A percentile compares a stretch with the other conserved stretches of the same genome.
Conservation (phyloP, 2,113 vertebrate species). For the Arvicanthis niloticus region DNA sequence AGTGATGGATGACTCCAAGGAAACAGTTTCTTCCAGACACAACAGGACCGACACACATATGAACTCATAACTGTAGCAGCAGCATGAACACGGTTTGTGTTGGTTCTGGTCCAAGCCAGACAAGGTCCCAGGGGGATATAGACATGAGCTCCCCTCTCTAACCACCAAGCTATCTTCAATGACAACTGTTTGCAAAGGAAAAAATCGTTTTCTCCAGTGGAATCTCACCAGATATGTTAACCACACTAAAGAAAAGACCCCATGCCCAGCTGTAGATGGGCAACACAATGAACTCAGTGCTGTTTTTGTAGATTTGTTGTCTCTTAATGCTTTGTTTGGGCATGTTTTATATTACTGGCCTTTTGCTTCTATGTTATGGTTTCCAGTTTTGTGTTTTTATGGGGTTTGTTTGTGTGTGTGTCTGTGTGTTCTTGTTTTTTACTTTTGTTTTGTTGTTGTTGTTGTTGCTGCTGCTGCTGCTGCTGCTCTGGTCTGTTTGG, state of each 20-base stretch:
- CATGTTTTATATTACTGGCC: not conserved
- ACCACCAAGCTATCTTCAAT: not conserved
- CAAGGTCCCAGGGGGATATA: not conserved
- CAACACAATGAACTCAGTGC: not conserved
- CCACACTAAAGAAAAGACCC: not conserved
- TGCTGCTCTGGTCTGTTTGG: not conserved
- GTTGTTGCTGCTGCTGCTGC: too few species aligned
- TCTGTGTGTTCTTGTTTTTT: not conserved
- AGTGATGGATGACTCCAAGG: not conserved
- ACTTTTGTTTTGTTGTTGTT: not conserved
- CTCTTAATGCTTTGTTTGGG: not conserved
- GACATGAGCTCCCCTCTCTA: not conserved
- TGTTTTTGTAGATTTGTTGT: not conserved
- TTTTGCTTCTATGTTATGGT: not conserved
- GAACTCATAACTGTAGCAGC: not conserved
- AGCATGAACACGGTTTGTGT: not conserved
- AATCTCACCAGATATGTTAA: not conserved
- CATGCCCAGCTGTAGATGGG: not conserved
- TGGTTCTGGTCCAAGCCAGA: not conserved
- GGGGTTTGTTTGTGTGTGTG: not conserved
- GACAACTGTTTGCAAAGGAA: not conserved
- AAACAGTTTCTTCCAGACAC: not conserved
- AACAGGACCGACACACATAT: not conserved
- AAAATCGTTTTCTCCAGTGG: not conserved
- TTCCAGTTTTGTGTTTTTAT: not conserved